Conservation (phyloP, 2,797 vertebrate species). For the Sitta carolinensis region DNA sequence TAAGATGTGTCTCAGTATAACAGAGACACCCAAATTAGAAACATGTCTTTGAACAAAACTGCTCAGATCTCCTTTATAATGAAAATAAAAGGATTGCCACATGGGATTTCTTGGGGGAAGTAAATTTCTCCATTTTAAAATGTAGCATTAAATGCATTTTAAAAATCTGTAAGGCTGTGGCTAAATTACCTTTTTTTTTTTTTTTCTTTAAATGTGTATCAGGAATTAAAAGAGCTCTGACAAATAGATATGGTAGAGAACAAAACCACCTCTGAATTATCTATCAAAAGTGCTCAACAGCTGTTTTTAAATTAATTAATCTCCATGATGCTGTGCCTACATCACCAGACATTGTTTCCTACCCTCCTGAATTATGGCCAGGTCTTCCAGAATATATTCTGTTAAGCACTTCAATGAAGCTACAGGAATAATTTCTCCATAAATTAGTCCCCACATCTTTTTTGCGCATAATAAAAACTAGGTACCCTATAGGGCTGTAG, state of each 20-base stretch:
- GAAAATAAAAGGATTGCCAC: neutral
- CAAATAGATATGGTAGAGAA: neutral
- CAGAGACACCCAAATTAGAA: neutral
- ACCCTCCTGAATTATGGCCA: neutral
- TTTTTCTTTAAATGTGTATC: accelerated
- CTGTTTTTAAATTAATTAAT: neutral
- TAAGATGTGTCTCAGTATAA: neutral
- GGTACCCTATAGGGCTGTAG: neutral
- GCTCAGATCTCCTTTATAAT: neutral
- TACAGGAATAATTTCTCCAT: neutral
- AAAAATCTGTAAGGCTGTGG: neutral
- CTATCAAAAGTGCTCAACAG: neutral
- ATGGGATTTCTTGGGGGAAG: neutral
- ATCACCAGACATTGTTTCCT: neutral
- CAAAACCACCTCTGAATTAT: neutral
- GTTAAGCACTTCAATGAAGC: neutral
- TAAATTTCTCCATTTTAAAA: neutral
- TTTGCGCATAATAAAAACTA: neutral
- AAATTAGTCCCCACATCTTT: neutral
- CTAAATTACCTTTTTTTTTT: neutral
- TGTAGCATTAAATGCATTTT: no score
- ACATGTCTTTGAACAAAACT: neutral
- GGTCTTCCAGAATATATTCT: neutral
- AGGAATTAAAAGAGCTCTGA: neutral
- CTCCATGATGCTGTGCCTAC: neutral